These are phyloP conservation scores for Corynorhinus townsendii DNA, from an alignment of 2,113 vertebrate genomes.

Conservation along the genomic window DNA sequence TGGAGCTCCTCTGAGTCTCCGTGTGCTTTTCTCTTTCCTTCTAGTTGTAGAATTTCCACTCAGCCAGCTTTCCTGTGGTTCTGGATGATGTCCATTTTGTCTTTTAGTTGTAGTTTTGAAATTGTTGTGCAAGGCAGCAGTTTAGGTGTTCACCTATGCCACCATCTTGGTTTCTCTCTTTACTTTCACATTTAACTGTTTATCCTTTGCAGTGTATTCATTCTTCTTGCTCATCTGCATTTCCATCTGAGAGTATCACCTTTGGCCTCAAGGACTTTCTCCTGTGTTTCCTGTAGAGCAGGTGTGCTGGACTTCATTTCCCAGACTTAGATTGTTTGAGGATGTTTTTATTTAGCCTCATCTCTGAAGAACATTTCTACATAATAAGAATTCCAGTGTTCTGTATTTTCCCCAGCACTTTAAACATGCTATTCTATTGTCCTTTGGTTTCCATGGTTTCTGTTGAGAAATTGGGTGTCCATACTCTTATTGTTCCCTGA, in stretches of 20 bases:
- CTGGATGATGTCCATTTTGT: no score
- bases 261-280: neutral
- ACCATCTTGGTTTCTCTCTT: no score
- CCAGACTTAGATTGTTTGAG: fast-evolving
- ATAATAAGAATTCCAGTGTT: fast-evolving
- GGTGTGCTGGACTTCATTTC: neutral
- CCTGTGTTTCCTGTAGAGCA: fast-evolving
- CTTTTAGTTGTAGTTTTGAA: no score
- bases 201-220: neutral
- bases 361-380: neutral
- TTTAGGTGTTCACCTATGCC: no score
- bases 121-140: no score
- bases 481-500: no score
- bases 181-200: fast-evolving
- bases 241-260: neutral
- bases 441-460: neutral
- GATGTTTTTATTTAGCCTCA: neutral
- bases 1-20: no score
- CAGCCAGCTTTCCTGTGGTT: no score
- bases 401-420: neutral
- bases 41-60: no score
- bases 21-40: no score
- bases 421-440: no score
- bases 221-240: neutral
- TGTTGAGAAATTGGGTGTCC: neutral